Percentiles rank a stretch among this genome's conserved stretches.
phyloP scores from a whole-genome alignment of 2,113 vertebrate genomes.

The Myanophis thanlyinensis region DNA sequence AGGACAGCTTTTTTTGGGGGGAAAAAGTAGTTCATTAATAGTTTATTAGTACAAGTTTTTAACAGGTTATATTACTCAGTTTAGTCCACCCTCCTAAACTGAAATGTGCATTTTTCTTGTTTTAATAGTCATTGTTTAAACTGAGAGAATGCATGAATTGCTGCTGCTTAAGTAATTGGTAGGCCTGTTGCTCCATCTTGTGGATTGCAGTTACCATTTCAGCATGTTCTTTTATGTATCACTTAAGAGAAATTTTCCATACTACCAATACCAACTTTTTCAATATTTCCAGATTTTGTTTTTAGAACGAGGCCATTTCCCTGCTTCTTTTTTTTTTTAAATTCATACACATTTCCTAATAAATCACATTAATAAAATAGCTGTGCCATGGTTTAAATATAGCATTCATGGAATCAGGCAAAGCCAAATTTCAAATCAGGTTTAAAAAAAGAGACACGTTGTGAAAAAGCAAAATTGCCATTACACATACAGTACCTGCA shows the following conservation, averaged over 20 bases:
- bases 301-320: background rate
- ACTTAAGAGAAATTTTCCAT: background rate
- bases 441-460: background rate
- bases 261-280: background rate
- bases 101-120: background rate
- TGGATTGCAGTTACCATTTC: conserved; percentile 6
- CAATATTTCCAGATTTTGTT: background rate
- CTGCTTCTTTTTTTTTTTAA: too few species aligned
- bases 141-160: background rate
- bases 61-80: background rate
- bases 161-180: background rate
- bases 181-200: conserved; percentile 54
- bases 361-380: background rate
- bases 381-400: background rate
- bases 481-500: background rate
- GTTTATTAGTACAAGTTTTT: background rate
- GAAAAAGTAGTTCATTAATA: background rate
- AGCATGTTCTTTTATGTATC: background rate
- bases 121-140: background rate
- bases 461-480: background rate
- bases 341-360: background rate
- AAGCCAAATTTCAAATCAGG: background rate
- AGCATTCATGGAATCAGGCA: background rate
- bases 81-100: background rate
- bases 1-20: background rate